Percentiles rank a stretch among this genome's conserved stretches.
Conservation (phyloP, 2,113 vertebrate genomes). For the Glaucomys volans region DNA sequence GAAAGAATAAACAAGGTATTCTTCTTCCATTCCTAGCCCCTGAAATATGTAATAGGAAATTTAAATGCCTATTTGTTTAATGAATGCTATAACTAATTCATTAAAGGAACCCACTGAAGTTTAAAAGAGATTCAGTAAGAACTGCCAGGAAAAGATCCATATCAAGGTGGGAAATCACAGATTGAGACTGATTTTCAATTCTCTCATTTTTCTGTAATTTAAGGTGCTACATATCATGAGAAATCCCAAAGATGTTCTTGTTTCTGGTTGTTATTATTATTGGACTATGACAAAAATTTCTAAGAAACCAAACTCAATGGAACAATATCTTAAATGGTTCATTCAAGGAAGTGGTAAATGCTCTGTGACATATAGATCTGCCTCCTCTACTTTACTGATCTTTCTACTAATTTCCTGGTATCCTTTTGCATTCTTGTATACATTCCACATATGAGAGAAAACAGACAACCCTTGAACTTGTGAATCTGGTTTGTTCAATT, state of each 20-base stretch:
- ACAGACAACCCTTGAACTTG: too few relatives aligned
- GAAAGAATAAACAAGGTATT: background rate
- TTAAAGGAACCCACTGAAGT: background rate
- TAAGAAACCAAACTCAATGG: background rate
- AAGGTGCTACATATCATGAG: background rate
- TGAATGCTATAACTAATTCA: background rate
- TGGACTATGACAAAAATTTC: accelerated
- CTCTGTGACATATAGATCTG: conserved; percentile 25
- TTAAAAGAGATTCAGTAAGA: background rate
- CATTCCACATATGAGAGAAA: too few relatives aligned
- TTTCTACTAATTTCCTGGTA: too few relatives aligned
- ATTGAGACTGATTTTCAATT: background rate
- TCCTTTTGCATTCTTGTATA: too few relatives aligned
- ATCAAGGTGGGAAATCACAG: background rate
- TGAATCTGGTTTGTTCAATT: too few relatives aligned
- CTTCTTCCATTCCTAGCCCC: background rate
- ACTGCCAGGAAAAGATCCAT: too few relatives aligned
- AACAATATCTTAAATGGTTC: conserved; percentile 48
- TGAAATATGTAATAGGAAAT: background rate
- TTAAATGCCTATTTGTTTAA: background rate
- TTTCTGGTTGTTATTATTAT: conserved; percentile 56
- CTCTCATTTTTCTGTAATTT: background rate
- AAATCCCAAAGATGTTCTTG: conserved; percentile 39
- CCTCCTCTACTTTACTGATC: too few relatives aligned
- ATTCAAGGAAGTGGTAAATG: conserved; percentile 44